A percentile compares a stretch with the other conserved stretches of the same genome.
These are phyloP conservation scores for Myopa testacea DNA, from an alignment of 2,888 invertebrate species.

Conservation along the genomic window DNA sequence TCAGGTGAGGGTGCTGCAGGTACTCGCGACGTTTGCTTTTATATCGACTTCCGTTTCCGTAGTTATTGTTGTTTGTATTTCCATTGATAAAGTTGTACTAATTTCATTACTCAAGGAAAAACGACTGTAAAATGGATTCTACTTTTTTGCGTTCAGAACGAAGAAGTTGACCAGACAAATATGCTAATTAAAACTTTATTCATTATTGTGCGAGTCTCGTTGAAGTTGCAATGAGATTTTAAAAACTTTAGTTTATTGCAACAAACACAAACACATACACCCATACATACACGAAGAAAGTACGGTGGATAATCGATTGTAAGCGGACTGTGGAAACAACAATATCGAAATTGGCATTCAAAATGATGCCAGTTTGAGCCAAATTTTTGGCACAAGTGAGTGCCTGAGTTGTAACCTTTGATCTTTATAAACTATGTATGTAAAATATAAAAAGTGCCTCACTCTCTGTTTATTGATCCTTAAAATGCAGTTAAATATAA, in stretches of 20 bases:
- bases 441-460: neutral
- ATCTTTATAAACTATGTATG: neutral
- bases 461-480: neutral
- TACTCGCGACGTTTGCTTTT: too few species aligned
- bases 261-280: too few species aligned
- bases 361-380: neutral
- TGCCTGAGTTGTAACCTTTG: neutral
- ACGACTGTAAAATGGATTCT: too few species aligned
- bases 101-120: too few species aligned
- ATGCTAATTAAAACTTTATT: constrained; percentile 15
- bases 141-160: too few species aligned
- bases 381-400: neutral
- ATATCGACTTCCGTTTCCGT: too few species aligned
- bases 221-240: neutral
- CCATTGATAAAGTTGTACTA: too few species aligned
- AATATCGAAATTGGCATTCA: neutral
- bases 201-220: neutral
- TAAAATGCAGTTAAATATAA: neutral
- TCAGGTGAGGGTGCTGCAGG: too few species aligned
- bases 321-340: neutral
- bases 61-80: too few species aligned
- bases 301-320: neutral
- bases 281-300: neutral
- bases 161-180: neutral
- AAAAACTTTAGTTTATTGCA: neutral